Percentiles rank a stretch among this genome's conserved stretches.
Conservation (phyloP, 2,888 invertebrate genomes). For the Cabera pusaria region DNA sequence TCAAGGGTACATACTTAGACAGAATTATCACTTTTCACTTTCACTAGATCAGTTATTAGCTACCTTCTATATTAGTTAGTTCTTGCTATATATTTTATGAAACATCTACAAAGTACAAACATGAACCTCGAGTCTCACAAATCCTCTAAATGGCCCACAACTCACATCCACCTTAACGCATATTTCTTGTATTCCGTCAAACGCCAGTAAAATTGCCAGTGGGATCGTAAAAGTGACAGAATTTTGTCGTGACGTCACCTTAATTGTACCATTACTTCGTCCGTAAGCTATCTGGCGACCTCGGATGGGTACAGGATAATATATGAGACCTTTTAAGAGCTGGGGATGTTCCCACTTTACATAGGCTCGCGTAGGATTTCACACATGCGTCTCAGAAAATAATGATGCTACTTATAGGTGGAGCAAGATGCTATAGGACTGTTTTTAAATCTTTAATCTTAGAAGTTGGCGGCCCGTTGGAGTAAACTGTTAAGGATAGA, state of each 20-base stretch:
- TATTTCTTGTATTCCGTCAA: slow-evolving; percentile 28
- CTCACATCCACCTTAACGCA: slow-evolving; percentile 18
- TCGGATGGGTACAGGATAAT: slow-evolving; percentile 23
- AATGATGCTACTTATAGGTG: too few relatives aligned
- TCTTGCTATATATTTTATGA: too few relatives aligned
- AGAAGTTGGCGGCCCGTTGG: too few relatives aligned
- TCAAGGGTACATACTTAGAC: too few relatives aligned
- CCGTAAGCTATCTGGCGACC: slow-evolving; percentile 32
- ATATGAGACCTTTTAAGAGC: slow-evolving; percentile 26
- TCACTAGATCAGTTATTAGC: too few relatives aligned
- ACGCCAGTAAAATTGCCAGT: slow-evolving; percentile 27
- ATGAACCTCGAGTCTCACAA: too few relatives aligned
- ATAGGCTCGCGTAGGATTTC: slow-evolving; percentile 8
- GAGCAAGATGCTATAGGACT: too few relatives aligned
- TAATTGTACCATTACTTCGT: slow-evolving; percentile 39
- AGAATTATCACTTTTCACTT: too few relatives aligned
- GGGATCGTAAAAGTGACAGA: slow-evolving; percentile 35
- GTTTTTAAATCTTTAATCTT: too few relatives aligned
- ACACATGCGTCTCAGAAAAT: not conserved
- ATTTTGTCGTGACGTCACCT: slow-evolving; percentile 37
- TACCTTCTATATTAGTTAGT: too few relatives aligned
- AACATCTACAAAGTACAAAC: too few relatives aligned
- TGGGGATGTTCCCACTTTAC: slow-evolving; percentile 11
- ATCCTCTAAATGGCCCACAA: slow-evolving; percentile 23
- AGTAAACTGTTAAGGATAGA: too few relatives aligned